A percentile compares a stretch with the other conserved stretches of the same genome.
phyloP scores from a whole-genome alignment of 2,113 vertebrate genomes.

The Probosciger aterrimus region DNA sequence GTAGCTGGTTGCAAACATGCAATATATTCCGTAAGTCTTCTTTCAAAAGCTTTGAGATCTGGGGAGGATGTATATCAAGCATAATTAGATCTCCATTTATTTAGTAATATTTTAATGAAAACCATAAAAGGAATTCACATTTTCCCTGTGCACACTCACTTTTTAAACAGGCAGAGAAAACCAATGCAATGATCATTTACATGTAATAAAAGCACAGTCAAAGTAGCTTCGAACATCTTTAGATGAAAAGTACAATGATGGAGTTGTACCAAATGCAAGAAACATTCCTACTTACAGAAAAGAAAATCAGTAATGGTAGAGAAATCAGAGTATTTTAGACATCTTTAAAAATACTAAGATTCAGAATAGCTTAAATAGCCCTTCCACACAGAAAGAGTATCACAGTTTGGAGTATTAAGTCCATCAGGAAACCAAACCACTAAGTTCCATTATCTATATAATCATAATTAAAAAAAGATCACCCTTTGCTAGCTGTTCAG shows the following conservation, averaged over 20 bases:
- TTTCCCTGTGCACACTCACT: background rate
- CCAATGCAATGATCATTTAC: background rate
- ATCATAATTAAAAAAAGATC: background rate
- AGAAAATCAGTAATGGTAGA: background rate
- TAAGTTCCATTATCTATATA: background rate
- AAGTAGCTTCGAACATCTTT: background rate
- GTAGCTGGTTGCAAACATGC: conserved; percentile 97
- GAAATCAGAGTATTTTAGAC: background rate
- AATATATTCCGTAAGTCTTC: conserved; percentile 96
- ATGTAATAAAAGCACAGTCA: background rate
- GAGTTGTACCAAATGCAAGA: background rate
- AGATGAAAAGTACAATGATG: background rate
- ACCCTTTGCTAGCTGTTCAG: background rate
- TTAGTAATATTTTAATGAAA: background rate
- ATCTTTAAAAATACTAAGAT: background rate
- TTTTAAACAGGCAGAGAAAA: background rate
- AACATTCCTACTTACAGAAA: background rate
- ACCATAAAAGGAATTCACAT: background rate
- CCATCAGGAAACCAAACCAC: background rate
- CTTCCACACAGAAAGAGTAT: background rate
- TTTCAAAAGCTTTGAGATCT: conserved; percentile 99
- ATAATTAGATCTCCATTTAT: conserved; percentile 22
- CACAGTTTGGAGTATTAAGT: background rate
- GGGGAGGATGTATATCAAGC: background rate
- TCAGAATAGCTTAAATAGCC: background rate